Evolutionary conservation across 1,140 invertebrate species (phyloP).

Genomic region (Drosophila hydei): DNA sequence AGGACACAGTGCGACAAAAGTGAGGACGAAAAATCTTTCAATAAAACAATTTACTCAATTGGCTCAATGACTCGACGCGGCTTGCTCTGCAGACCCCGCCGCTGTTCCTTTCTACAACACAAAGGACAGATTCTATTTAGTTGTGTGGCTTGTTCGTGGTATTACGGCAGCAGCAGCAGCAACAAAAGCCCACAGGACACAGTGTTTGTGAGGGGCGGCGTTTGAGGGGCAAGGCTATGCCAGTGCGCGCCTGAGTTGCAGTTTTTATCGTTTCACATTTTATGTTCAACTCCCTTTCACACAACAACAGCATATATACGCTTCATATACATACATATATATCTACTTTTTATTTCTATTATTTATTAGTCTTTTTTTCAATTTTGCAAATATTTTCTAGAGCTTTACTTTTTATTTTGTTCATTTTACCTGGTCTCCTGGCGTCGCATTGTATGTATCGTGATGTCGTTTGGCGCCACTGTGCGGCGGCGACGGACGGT

Average conservation of each 20-base stretch:
- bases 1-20: conserved; percentile 47
- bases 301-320: conserved; percentile 7
- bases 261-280: conserved; percentile 53
- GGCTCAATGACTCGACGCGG: conserved; percentile 77
- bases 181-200: conserved; percentile 29
- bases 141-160: conserved; percentile 69
- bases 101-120: conserved; percentile 30
- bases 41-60: conserved; percentile 82
- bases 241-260: conserved; percentile 40
- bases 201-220: background rate
- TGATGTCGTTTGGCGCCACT: conserved; percentile 63
- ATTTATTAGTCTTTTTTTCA: conserved; percentile 54
- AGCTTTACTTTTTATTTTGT: conserved; percentile 16
- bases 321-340: background rate
- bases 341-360: conserved; percentile 18
- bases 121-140: conserved; percentile 67
- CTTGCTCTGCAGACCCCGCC: conserved; percentile 13
- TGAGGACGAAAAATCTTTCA: conserved; percentile 74
- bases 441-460: conserved; percentile 70
- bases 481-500: conserved; percentile 5
- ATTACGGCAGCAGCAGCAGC: conserved; percentile 35
- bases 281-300: conserved; percentile 16
- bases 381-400: conserved; percentile 77
- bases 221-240: background rate
- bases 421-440: conserved; percentile 56